Conservation (phyloP, 2,113 vertebrate species). For the Apodemus sylvaticus region DNA sequence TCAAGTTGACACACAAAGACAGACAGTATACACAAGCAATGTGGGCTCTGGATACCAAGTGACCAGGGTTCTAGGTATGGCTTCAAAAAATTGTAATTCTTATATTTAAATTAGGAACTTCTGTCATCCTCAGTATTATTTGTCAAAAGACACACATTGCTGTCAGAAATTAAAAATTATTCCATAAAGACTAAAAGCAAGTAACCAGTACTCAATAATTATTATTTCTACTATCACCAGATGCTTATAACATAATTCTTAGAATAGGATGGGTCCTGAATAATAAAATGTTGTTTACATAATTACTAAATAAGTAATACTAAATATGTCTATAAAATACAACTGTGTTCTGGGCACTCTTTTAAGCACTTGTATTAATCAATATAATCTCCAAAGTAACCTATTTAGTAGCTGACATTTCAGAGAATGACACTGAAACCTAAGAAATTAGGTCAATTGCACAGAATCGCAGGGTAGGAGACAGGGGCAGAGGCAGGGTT, state of each 20-base stretch:
- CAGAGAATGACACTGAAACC: neutral
- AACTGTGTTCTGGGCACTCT: neutral
- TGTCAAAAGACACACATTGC: neutral
- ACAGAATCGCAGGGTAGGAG: neutral
- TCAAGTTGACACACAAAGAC: too few species aligned
- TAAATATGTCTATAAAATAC: neutral
- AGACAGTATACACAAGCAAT: neutral
- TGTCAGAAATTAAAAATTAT: neutral
- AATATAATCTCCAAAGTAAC: neutral
- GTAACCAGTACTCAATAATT: neutral
- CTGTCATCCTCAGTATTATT: neutral
- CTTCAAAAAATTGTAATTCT: neutral
- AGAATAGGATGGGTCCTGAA: neutral
- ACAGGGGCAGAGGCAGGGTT: neutral
- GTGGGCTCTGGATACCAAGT: neutral
- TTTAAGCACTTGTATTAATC: slow-evolving; percentile 18
- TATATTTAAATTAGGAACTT: neutral
- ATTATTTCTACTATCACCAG: neutral
- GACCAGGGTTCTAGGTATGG: neutral
- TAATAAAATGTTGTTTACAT: neutral
- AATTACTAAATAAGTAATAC: neutral
- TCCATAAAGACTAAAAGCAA: neutral
- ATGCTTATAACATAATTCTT: slow-evolving; percentile 28
- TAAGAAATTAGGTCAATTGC: slow-evolving; percentile 4
- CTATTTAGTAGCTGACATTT: neutral